phyloP scores from a whole-genome alignment of 2,113 vertebrate genomes.

The Prionailurus bengalensis region DNA sequence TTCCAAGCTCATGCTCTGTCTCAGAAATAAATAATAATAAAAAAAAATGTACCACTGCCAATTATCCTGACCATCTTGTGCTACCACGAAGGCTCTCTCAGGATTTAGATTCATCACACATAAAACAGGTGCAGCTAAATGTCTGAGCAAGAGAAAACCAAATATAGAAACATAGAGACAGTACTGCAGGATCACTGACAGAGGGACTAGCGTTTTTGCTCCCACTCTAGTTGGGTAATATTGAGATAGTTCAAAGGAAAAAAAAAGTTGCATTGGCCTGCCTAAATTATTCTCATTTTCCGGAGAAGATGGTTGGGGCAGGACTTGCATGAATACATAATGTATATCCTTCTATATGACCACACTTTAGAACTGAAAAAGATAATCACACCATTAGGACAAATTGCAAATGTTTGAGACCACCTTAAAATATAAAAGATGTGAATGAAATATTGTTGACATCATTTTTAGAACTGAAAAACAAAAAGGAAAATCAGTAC shows the following conservation, averaged over 20 bases:
- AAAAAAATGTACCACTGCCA: not conserved
- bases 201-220: conserved; percentile 20
- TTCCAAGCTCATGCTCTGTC: too few species aligned
- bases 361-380: conserved; percentile 33
- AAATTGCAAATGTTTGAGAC: conserved; percentile 28
- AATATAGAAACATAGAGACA: conserved; percentile 27
- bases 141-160: not conserved
- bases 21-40: too few species aligned
- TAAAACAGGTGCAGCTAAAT: not conserved
- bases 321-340: conserved; percentile 39
- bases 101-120: not conserved
- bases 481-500: not conserved
- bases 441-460: not conserved
- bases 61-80: not conserved
- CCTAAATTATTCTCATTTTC: conserved; percentile 37
- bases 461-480: not conserved
- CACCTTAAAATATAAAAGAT: not conserved
- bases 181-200: conserved; percentile 1
- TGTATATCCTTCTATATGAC: not conserved
- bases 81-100: not conserved
- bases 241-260: conserved; percentile 28
- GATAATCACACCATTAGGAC: not conserved
- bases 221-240: not conserved
- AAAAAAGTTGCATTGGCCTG: not conserved
- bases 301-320: not conserved